Percentiles rank a stretch among this genome's conserved stretches.
phyloP scores from a whole-genome alignment of 2,888 invertebrate genomes.

The Buathra laborator region DNA sequence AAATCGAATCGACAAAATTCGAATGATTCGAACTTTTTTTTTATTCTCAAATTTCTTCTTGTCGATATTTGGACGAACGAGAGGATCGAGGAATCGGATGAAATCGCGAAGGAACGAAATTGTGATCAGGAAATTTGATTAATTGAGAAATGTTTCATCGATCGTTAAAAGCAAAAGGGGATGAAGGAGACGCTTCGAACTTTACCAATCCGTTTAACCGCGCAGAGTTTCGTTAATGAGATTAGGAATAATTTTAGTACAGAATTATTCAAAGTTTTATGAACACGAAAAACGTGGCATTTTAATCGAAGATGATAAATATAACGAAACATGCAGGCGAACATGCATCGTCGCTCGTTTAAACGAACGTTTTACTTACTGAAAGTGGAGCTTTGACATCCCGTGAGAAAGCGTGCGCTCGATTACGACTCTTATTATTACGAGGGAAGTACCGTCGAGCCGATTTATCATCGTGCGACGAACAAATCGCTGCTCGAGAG shows the following conservation, averaged over 20 bases:
- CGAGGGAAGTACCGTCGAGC: slow-evolving; percentile 13
- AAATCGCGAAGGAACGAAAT: background rate
- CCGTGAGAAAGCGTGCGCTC: slow-evolving; percentile 61
- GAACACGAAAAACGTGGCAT: background rate
- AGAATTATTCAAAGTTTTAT: background rate
- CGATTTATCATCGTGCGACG: background rate
- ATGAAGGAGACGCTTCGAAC: background rate
- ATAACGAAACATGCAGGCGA: slow-evolving; percentile 13
- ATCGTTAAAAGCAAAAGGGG: background rate
- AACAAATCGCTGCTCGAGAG: slow-evolving; percentile 5
- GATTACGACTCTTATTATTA: background rate
- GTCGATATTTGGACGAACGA: background rate
- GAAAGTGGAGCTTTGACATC: slow-evolving; percentile 47
- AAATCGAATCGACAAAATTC: background rate
- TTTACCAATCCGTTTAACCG: background rate
- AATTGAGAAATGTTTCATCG: background rate
- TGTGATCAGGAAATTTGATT: background rate
- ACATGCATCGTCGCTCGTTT: slow-evolving; percentile 17
- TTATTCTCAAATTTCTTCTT: slow-evolving; percentile 8
- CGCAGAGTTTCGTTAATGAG: background rate
- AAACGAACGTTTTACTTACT: slow-evolving; percentile 55
- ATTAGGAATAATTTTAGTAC: background rate
- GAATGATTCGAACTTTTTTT: background rate
- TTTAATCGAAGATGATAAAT: background rate
- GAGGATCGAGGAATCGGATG: background rate